Evolutionary conservation across 2,113 vertebrate species (phyloP), one percentile per base, ranked within the genome.

Genomic region (Pygoscelis adeliae): DNA sequence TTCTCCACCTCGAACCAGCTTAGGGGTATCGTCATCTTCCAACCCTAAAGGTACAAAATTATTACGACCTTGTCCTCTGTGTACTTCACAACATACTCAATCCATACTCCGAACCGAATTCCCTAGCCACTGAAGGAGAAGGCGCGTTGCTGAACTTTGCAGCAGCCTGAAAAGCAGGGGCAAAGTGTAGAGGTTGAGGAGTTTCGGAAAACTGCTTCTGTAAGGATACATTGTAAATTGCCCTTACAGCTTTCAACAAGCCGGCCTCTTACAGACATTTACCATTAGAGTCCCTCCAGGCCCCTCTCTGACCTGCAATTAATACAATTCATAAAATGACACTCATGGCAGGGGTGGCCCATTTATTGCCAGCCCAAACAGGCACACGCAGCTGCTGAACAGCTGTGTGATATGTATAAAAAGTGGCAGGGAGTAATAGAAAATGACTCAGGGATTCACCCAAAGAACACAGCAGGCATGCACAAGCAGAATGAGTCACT

Each of bases 51-150:
- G 18, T 8, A 82, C 7, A 49, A 63, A 53, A 52, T 15, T 19
- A 16, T 47, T 23, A 19, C 0, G 1, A 30, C 19, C 7, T 40
- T 27, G 50, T 15, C 34, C n/a, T 52, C 65, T 38, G 10, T 34
- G 26, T 21, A 2, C 42, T 72, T 84, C 14, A 13, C 5, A 5
- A 23, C 22, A 18, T 40, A 21, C 2, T 34, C 59, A 52, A 23
- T 15, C 34, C 26, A 12, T 25, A 18, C 7, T 62, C 46, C 3
- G 2, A 83, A 55, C 7, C 9, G 63, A 74, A 65, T 19, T 79
- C 44, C 27, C 27, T 4, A 69, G 44, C 21, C 8, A 17, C 14
- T 11, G 40, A 42, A 27, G 29, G 15, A 71, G 23, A 42, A 9
- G 10, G 40, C 1, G 0, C 15, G 15, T 34, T 70, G 38, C 22